These are phyloP conservation scores for Trichonephila clavipes DNA, from an alignment of 1,140 invertebrate species.

Conservation along the genomic window DNA sequence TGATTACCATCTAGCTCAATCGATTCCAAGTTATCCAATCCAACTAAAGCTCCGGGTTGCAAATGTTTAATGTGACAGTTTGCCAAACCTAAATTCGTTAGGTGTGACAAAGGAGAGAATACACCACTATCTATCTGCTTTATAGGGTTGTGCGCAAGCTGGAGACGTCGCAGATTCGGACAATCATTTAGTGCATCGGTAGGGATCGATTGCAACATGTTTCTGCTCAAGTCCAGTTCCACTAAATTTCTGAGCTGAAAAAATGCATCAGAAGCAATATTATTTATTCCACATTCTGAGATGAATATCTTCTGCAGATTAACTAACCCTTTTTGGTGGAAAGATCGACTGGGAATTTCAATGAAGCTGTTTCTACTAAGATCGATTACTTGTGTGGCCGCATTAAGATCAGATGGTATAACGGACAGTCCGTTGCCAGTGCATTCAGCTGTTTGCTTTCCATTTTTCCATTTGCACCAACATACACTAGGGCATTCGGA, in stretches of 20 bases:
- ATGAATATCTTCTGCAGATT: conserved; percentile 94
- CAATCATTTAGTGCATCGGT: conserved; percentile 87
- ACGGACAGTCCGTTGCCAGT: conserved; percentile 89
- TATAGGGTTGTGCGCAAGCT: conserved; percentile 88
- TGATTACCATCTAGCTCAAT: conserved; percentile 89
- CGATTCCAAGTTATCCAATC: conserved; percentile 87
- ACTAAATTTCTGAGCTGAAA: conserved; percentile 81
- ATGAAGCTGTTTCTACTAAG: conserved; percentile 92
- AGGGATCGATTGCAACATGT: conserved; percentile 86
- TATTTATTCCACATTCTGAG: conserved; percentile 89
- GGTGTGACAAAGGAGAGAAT: conserved; percentile 85
- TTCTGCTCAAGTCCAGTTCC: conserved; percentile 89
- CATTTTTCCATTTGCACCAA: conserved; percentile 94
- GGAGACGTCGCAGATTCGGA: conserved; percentile 87
- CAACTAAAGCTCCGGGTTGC: conserved; percentile 86
- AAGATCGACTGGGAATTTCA: conserved; percentile 89
- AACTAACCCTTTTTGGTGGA: conserved; percentile 88
- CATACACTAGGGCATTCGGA: conserved; percentile 82
- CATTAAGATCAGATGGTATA: conserved; percentile 90
- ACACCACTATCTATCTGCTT: conserved; percentile 86
- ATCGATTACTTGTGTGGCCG: conserved; percentile 93
- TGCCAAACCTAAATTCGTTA: conserved; percentile 84
- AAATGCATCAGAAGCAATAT: conserved; percentile 86
- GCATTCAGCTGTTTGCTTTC: conserved; percentile 94
- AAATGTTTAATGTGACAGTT: conserved; percentile 89